Evolutionary conservation across 2,888 invertebrate species (phyloP), one percentile per base, ranked within the genome.

Genomic region (Caradrina clavipalpis): DNA sequence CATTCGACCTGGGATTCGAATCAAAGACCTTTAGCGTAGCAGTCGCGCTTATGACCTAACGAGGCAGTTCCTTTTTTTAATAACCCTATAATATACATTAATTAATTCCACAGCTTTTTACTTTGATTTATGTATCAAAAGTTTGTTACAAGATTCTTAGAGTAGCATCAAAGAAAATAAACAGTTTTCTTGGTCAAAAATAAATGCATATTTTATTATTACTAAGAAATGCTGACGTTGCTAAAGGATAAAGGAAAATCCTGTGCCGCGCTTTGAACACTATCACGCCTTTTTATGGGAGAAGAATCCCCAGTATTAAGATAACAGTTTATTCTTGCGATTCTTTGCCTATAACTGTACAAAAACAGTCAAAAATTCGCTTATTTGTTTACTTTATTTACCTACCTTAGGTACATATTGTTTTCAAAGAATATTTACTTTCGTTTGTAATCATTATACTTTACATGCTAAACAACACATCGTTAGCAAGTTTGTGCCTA

Each of bases 401-500:
- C 35, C 35, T 51, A n/a, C 31, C 19, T 21, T 26, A n/a, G n/a
- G n/a, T n/a, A 73, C 15, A 39, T 19, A 51, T 22, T 62, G 35
- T 35, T 35, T 17, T n/a, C 22, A 15, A 53, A 57, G 45, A 35
- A 49, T 21, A 15, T 45, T 19, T 60, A 57, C 19, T 39, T 15
- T n/a, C 4, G 3, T 11, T 4, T 70, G 71, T 22, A 17, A 71
- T 17, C 22, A 56, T 56, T 51, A 35, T 22, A 51, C 53, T 51
- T 54, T 21, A 56, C 47, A 17, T 31, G 45, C 21, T 68, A 22
- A 77, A 73, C 61, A 68, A 68, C 57, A 64, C 50, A 47, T 72
- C 68, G 64, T 71, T 65, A 75, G 63, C 59, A 66, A 63, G 54
- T 73, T 64, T 31, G 47, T 26, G 26, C 4, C 26, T 57, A 69